phyloP scores from a whole-genome alignment of 2,888 invertebrate genomes.

The Andrena chrysosceles region DNA sequence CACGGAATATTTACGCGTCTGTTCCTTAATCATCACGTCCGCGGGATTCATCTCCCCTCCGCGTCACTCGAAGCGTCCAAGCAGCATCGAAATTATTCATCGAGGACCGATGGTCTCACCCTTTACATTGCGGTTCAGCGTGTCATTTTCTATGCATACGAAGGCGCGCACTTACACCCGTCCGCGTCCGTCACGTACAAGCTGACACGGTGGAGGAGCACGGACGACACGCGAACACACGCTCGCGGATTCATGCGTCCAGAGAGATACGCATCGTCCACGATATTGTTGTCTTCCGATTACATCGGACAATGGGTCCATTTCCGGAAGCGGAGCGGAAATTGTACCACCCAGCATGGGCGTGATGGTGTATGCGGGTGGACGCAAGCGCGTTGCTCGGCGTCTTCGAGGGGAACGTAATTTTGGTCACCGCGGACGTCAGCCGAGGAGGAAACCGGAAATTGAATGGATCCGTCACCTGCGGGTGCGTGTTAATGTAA shows the following conservation, averaged over 20 bases:
- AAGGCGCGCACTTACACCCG: background rate
- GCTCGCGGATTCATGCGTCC: constrained; percentile 45
- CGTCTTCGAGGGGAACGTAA: constrained; percentile 64
- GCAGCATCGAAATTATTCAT: constrained; percentile 47
- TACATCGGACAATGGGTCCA: constrained; percentile 71
- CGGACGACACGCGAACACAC: constrained; percentile 5
- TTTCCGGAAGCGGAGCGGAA: constrained; percentile 74
- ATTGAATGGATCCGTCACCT: constrained; percentile 60
- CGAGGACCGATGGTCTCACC: constrained; percentile 44
- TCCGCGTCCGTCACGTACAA: background rate
- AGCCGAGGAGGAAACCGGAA: constrained; percentile 66
- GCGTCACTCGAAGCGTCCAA: constrained; percentile 10
- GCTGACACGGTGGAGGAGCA: background rate
- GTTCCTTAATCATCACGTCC: no score
- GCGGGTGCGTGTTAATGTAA: background rate
- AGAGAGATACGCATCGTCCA: constrained; percentile 63
- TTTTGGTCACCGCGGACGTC: constrained; percentile 57
- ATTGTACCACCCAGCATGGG: constrained; percentile 59
- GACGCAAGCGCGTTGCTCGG: constrained; percentile 17
- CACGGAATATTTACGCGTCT: no score
- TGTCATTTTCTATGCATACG: constrained; percentile 50
- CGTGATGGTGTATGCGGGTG: constrained; percentile 40
- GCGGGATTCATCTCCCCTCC: background rate
- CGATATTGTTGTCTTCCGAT: constrained; percentile 77
- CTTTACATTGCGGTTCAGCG: constrained; percentile 29